Percentiles rank a stretch among this genome's conserved stretches.
These are phyloP conservation scores for Conus canariensis DNA, from an alignment of 2,888 invertebrate genomes.

Conservation along the genomic window DNA sequence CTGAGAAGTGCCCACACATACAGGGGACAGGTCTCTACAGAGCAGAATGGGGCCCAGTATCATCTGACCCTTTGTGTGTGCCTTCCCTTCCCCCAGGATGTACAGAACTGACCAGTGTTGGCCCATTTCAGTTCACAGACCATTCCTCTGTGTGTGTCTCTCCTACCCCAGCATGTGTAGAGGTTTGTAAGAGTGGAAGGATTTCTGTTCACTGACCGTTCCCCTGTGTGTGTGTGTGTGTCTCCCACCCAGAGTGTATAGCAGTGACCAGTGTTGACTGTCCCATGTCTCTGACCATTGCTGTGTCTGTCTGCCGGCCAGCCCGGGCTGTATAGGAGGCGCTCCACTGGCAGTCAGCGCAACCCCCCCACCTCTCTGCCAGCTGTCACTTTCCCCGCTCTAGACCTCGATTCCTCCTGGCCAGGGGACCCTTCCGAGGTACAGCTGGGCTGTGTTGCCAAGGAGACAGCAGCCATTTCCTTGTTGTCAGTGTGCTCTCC, in stretches of 20 bases:
- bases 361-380: slow-evolving; percentile 8
- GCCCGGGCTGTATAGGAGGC: neutral
- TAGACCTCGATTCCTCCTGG: slow-evolving; percentile 51
- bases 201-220: neutral
- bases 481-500: neutral
- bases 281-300: neutral
- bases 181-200: too few species aligned
- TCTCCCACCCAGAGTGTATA: neutral
- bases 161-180: too few species aligned
- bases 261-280: neutral
- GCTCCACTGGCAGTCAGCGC: neutral
- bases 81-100: too few species aligned
- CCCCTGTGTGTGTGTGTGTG: neutral
- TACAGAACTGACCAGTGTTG: too few species aligned
- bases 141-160: too few species aligned
- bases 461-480: neutral
- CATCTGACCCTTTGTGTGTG: too few species aligned
- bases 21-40: too few species aligned
- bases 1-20: too few species aligned
- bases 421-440: slow-evolving; percentile 44
- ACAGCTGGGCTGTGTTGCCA: slow-evolving; percentile 11
- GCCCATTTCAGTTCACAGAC: too few species aligned
- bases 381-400: slow-evolving; percentile 49
- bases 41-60: too few species aligned
- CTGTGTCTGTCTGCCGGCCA: neutral